Percentiles rank a stretch among this genome's conserved stretches.
These are phyloP conservation scores for Anableps anableps DNA, from an alignment of 2,797 vertebrate genomes.

Conservation along the genomic window DNA sequence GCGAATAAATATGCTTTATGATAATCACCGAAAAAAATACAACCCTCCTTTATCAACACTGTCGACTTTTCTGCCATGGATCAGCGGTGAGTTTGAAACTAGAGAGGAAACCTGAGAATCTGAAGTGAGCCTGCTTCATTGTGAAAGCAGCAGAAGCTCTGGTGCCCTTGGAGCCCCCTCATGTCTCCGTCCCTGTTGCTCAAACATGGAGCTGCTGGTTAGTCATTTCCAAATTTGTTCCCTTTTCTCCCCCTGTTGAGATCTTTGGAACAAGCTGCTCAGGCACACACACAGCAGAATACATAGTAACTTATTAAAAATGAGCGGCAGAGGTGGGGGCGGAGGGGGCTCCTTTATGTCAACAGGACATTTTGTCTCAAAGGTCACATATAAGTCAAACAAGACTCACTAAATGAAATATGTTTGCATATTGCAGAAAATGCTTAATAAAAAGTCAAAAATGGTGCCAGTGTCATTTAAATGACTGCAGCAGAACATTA, in stretches of 20 bases:
- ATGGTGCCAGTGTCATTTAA: constrained; percentile 26
- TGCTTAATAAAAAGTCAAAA: constrained; percentile 35
- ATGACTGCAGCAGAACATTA: constrained; percentile 7
- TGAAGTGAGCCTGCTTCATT: constrained; percentile 41
- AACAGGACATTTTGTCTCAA: constrained; percentile 74
- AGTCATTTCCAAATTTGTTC: constrained; percentile 69
- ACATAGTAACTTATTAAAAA: constrained; percentile 82
- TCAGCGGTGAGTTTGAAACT: constrained; percentile 40
- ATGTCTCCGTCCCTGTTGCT: constrained; percentile 22
- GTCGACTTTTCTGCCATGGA: constrained; percentile 26
- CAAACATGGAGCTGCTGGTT: constrained; percentile 64
- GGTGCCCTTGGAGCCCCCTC: constrained; percentile 65
- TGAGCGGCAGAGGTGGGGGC: constrained; percentile 33
- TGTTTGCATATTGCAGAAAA: constrained; percentile 40
- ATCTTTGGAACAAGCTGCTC: constrained; percentile 52
- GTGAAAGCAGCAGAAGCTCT: constrained; percentile 22
- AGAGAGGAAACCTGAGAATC: constrained; percentile 63
- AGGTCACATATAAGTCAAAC: constrained; percentile 77
- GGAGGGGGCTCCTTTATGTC: constrained; percentile 67
- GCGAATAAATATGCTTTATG: background rate
- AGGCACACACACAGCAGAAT: constrained; percentile 58
- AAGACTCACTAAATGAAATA: constrained; percentile 48
- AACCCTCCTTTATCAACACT: background rate
- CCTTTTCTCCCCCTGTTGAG: constrained; percentile 55
- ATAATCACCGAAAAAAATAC: background rate